These are phyloP conservation scores for Leuciscus idus DNA, from an alignment of 2,113 vertebrate genomes.

Conservation along the genomic window DNA sequence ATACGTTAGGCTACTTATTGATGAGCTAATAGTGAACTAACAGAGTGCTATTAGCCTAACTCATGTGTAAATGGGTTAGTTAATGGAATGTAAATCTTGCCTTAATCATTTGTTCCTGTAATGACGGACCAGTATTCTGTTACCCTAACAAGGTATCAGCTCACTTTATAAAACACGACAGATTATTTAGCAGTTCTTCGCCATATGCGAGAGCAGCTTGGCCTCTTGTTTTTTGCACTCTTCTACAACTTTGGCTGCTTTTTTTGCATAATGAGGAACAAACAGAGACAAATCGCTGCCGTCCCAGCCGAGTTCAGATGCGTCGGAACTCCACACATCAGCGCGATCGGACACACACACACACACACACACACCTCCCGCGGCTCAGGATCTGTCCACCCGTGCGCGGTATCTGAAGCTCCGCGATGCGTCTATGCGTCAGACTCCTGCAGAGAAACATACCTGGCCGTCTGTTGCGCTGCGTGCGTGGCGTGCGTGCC, in stretches of 20 bases:
- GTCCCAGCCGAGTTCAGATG: conserved; percentile 23
- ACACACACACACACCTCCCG: background rate
- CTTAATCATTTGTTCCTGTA: background rate
- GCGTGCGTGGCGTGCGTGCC: background rate
- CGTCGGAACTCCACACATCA: conserved; percentile 48
- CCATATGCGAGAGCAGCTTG: conserved; percentile 57
- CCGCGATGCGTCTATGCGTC: background rate
- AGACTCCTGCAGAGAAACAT: conserved; percentile 14
- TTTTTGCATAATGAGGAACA: conserved; percentile 53
- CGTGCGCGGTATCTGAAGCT: background rate
- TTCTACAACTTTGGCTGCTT: conserved; percentile 48
- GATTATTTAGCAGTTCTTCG: conserved; percentile 35
- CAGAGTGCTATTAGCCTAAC: background rate
- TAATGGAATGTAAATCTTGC: background rate
- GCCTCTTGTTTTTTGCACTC: conserved; percentile 48
- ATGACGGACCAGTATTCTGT: background rate
- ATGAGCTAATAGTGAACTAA: too few relatives aligned
- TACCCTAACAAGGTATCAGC: background rate
- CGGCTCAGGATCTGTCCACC: conserved; percentile 21
- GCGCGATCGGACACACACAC: background rate
- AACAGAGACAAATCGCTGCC: conserved; percentile 46
- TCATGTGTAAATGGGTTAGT: background rate
- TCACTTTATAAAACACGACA: conserved; percentile 12
- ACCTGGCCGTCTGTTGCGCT: conserved; percentile 11
- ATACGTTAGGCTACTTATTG: too few relatives aligned